These are phyloP conservation scores for Dascillus cervinus DNA, from an alignment of 2,888 invertebrate genomes.

Conservation along the genomic window DNA sequence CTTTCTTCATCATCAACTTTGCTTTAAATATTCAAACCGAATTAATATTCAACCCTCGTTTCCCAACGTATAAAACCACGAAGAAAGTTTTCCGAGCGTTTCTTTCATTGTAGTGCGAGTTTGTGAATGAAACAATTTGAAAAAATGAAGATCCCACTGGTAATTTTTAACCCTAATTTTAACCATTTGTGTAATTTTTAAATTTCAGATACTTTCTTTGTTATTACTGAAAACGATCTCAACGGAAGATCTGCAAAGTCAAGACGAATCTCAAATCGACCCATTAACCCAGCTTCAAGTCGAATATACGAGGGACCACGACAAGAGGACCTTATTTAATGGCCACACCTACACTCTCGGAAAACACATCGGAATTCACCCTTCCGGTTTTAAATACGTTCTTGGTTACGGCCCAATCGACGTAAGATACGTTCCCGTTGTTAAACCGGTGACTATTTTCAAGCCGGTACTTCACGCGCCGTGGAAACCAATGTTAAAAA, in stretches of 20 bases:
- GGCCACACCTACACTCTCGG: slow-evolving; percentile 26
- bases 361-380: slow-evolving; percentile 31
- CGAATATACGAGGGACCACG: slow-evolving; percentile 27
- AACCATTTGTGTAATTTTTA: no score
- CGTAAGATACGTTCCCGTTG: slow-evolving; percentile 27
- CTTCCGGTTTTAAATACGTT: slow-evolving; percentile 28
- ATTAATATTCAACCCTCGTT: slow-evolving; percentile 34
- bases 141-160: slow-evolving; percentile 15
- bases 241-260: slow-evolving; percentile 21
- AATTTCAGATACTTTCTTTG: slow-evolving; percentile 12
- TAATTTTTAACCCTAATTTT: no score
- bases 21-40: slow-evolving; percentile 27
- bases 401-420: slow-evolving; percentile 30
- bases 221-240: slow-evolving; percentile 18
- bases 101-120: slow-evolving; percentile 19
- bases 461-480: slow-evolving; percentile 12
- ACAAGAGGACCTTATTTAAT: slow-evolving; percentile 33
- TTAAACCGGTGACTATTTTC: slow-evolving; percentile 25
- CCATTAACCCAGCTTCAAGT: slow-evolving; percentile 28
- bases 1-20: slow-evolving; percentile 31
- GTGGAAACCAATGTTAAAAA: slow-evolving; percentile 9
- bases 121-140: slow-evolving; percentile 6
- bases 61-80: slow-evolving; percentile 32
- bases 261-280: slow-evolving; percentile 24
- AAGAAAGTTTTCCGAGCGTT: slow-evolving; percentile 33